Evolutionary conservation across 2,113 vertebrate genomes (phyloP), one percentile per base, ranked within the genome.

Genomic region (Nycticorax nycticorax): DNA sequence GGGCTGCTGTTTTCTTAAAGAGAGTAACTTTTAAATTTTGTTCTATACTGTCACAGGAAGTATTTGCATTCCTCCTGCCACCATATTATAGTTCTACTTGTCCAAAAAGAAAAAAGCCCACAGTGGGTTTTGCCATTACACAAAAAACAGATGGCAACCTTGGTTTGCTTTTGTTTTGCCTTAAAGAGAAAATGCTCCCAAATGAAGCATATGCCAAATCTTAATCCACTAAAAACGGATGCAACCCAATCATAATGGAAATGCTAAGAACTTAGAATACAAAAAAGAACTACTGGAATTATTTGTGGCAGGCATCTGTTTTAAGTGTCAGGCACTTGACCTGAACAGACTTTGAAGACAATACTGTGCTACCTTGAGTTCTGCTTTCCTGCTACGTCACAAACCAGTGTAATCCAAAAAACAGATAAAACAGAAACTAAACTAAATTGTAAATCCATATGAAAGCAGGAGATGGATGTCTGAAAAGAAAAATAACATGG

Each of bases 321-420:
- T 96, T 91, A 92, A 80, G 89, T 55, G 60, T 91, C 94, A 96
- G 59, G 67, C 55, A 69, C 53, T 85, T 2, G 4, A 88, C 71
- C 83, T 94, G 68, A 94, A 57, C 81, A 81, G 76, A 32, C 90
- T 94, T 83, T 92, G 82, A 95, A 95, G 87, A 87, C 64, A 95
- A 92, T 93, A 94, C 60, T 92, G 91, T 93, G 95, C 97, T 95
- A 98, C 98, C 97, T 98, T 95, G 95, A 92, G 89, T 96, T 97
- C 97, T 98, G 98, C 98, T 98, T 98, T 98, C 94, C 97, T 93
- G 79, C 93, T 97, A 73, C 96, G 88, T 93, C 91, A 89, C 98
- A 98, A 97, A 97, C 92, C 95, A 98, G 97, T 14, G 97, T 98
- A 98, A 98, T 97, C 94, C 95, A 97, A 98, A 97, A 98, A 96